phyloP scores from a whole-genome alignment of 2,113 vertebrate species.

The Malurus cyaneus region DNA sequence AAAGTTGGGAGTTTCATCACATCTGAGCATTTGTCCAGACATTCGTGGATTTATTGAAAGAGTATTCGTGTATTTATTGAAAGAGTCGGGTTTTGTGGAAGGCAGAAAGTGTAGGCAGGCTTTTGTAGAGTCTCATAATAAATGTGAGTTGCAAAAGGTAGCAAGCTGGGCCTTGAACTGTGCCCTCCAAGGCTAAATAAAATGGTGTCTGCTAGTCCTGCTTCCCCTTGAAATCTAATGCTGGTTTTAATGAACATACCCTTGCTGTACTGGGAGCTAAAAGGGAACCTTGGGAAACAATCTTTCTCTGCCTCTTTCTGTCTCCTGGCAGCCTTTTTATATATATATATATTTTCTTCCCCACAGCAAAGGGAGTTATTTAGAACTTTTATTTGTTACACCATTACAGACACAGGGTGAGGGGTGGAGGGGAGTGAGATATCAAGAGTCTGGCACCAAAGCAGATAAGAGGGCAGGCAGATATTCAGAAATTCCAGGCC shows the following conservation, averaged over 20 bases:
- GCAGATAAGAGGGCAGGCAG: conserved; percentile 26
- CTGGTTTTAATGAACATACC: neutral
- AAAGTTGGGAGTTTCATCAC: neutral
- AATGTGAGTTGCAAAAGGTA: neutral
- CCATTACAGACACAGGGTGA: neutral
- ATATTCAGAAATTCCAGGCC: conserved; percentile 26
- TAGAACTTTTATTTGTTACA: conserved; percentile 14
- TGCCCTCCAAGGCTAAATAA: neutral
- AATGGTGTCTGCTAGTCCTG: neutral
- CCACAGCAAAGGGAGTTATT: neutral
- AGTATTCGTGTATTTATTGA: neutral
- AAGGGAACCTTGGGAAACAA: neutral
- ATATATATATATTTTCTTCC: neutral
- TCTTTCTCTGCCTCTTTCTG: neutral
- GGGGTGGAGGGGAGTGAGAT: neutral
- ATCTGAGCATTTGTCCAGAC: neutral
- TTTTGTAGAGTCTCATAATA: neutral
- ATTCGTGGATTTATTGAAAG: neutral
- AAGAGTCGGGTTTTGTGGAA: neutral
- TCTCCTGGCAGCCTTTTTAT: neutral
- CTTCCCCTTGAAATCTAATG: neutral
- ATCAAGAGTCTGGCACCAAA: conserved; percentile 3
- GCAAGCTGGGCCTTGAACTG: neutral
- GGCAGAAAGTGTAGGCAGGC: neutral
- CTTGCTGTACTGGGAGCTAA: neutral